A percentile compares a stretch with the other conserved stretches of the same genome.
Conservation (phyloP, 2,797 vertebrate genomes). For the Prunella strophiata region DNA sequence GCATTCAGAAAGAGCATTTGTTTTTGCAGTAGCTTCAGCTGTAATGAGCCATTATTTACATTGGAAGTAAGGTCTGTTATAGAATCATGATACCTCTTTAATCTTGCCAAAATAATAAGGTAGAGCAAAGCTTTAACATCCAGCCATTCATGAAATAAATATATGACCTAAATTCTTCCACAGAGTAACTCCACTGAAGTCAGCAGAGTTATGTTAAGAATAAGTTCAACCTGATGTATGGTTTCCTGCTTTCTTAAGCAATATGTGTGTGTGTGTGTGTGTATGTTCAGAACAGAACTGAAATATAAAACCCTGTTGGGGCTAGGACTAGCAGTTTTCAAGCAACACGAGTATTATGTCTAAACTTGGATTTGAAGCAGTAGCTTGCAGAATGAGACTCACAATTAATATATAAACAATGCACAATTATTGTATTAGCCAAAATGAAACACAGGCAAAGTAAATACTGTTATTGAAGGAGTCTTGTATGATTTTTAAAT, state of each 20-base stretch:
- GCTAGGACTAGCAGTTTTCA: neutral
- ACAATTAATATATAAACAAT: neutral
- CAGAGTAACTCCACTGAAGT: conserved; percentile 14
- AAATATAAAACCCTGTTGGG: neutral
- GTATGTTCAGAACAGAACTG: neutral
- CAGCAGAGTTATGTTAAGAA: conserved; percentile 43
- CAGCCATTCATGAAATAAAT: conserved; percentile 42
- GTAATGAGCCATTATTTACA: conserved; percentile 16
- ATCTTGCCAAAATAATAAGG: conserved; percentile 27
- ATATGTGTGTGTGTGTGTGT: neutral
- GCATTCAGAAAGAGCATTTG: neutral
- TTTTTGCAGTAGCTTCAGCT: conserved; percentile 4
- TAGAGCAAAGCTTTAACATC: conserved; percentile 24
- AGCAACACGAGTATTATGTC: neutral
- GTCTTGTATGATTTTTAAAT: conserved; percentile 16
- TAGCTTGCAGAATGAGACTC: neutral
- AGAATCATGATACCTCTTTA: conserved; percentile 66
- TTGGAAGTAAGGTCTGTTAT: conserved; percentile 35
- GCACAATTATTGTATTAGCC: neutral
- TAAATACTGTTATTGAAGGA: neutral
- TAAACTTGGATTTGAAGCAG: neutral
- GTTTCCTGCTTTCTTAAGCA: neutral
- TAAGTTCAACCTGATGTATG: conserved; percentile 38
- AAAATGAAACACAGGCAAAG: neutral
- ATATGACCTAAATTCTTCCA: conserved; percentile 50